Evolutionary conservation across 2,113 vertebrate species (phyloP), one percentile per base, ranked within the genome.

Genomic region (Sardina pilchardus): DNA sequence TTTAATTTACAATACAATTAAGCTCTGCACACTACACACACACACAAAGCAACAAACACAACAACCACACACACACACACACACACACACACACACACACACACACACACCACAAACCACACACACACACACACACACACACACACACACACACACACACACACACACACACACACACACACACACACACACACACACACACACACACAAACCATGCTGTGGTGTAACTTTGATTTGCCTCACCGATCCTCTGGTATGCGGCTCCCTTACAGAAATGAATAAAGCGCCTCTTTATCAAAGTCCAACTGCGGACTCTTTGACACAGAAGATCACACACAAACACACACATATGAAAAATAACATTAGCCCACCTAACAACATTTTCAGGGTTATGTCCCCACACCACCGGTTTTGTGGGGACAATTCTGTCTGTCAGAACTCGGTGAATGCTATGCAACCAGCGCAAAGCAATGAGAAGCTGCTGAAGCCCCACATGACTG

Each of bases 161-260:
- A 85, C 50, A 86, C 85, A 86, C 71, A 85, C 50, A 71, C 63
- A 71, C 63, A 71, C 63, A 71, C 63, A 63, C 59, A 63, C 59
- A 63, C 59, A 26, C 59, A 63, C 59, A 56, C 63, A 71, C 63
- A 71, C 26, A 71, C 63, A 71, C 63, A 71, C 63, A 71, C 63
- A 71, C 63, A 34, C 26, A 63, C 50, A 53, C 16, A 2, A 82
- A 93, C 90, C 91, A 91, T 90, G 82, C 84, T 47, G 45, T 9
- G 12, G 10, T 47, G 45, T 47, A 9, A 10, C 16, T 53, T 53
- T 17, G 50, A 53, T 16, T 53, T 53, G 50, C 50, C 16, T 53
- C 50, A 53, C 50, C 17, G 50, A 53, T 53, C 17, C 50, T 53
- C 16, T 53, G 50, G 50, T 21, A 17, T 53, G 17, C 17, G 16